phyloP scores from a whole-genome alignment of 2,113 vertebrate species.

The Machaerirhynchus nigripectus region DNA sequence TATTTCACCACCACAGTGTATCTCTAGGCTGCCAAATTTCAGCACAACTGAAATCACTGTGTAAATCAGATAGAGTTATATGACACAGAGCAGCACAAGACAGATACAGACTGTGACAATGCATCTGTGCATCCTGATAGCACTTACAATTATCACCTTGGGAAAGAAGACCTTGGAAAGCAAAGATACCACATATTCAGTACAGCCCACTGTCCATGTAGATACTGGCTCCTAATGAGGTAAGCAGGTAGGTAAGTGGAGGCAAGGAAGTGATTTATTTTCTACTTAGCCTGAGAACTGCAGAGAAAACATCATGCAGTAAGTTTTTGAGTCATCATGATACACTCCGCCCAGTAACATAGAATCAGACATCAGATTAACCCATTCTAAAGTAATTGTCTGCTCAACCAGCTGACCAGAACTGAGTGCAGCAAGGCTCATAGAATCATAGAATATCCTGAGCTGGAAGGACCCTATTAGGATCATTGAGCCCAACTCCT shows the following conservation, averaged over 20 bases:
- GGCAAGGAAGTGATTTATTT: neutral
- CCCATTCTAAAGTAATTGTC: neutral
- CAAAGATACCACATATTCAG: neutral
- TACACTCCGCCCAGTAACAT: neutral
- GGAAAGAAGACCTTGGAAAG: neutral
- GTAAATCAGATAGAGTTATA: neutral
- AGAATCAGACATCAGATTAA: neutral
- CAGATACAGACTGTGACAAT: neutral
- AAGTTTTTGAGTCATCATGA: neutral
- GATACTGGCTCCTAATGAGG: neutral
- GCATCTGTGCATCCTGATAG: neutral
- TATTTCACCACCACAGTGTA: neutral
- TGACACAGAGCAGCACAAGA: neutral
- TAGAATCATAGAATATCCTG: neutral
- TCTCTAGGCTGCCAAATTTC: neutral
- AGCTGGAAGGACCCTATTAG: neutral
- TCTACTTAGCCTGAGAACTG: neutral
- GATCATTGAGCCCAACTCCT: neutral
- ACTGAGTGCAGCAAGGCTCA: neutral
- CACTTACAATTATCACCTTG: neutral
- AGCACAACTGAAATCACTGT: neutral
- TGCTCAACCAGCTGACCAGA: neutral
- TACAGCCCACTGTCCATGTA: neutral
- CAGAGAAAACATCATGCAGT: neutral
- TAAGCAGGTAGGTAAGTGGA: neutral